Base-by-base conservation (phyloP, 2,888 invertebrate species). In the Synergus japonicus region DNA sequence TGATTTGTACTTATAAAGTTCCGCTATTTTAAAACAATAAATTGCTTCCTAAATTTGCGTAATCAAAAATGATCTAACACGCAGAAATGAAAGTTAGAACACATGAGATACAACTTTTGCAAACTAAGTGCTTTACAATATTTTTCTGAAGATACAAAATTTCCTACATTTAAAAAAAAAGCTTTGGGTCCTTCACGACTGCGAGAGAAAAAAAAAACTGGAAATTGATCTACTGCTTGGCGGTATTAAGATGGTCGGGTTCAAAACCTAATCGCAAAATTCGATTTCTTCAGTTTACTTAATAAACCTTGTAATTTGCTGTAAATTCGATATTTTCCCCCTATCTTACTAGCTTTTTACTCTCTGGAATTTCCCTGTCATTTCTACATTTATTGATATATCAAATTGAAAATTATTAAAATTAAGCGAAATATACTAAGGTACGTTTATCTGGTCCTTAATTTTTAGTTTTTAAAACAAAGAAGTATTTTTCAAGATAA, bases 1-100 rank as follows among this genome's bases (percentile, higher is more conserved):
- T 73, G 10, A n/a, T 69, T 73, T 73, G 73, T 73, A 73, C 73
- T 73, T 73, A 63, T 29, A 63, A 63, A 73, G 73, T 73, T 73
- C 73, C 18, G 63, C 22, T 29, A 22, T 22, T 63, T 22, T 58
- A 18, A 18, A 58, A 58, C 18, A 58, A 58, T 18, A 0, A 58
- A 9, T 58, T 37, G 3, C 37, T 37, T 37, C 37, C 37, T 37
- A 5, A 13, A 13, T 15, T 64, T 7, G 64, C 64, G 64, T 22
- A 64, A 64, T 37, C 13, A 64, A 64, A 4, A 15, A 67, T 67
- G 22, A 67, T 18, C 63, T 63, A 63, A 63, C 63, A 63, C 41
- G 65, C 67, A 46, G 18, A 18, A 18, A 44, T 44, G 46, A 22
- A 22, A 67, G 22, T 44, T 46, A 18, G 63, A 63, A 43, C 22